These are phyloP conservation scores for Octomys mimax DNA, from an alignment of 2,797 vertebrate species.

Conservation along the genomic window DNA sequence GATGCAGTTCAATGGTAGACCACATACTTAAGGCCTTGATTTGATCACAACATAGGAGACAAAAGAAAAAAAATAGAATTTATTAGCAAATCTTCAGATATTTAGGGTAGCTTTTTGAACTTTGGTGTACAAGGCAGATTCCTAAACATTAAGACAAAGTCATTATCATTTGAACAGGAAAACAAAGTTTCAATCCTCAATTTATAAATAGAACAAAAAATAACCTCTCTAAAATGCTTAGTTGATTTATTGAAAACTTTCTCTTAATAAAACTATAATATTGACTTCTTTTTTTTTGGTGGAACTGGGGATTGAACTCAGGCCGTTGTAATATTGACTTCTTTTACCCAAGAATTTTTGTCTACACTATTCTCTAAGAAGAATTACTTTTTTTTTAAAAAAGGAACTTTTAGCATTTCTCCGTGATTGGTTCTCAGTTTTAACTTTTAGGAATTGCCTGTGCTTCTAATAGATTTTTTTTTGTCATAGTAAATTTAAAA, in stretches of 20 bases:
- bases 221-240: constrained; percentile 12
- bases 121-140: neutral
- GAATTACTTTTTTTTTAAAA: neutral
- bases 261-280: constrained; percentile 20
- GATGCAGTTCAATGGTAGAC: neutral
- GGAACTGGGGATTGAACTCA: too few relatives aligned
- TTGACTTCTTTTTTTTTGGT: constrained; percentile 25
- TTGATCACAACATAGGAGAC: neutral
- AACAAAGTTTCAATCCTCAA: neutral
- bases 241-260: neutral
- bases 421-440: constrained; percentile 51
- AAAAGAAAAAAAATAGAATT: neutral
- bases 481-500: neutral
- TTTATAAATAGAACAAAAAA: constrained; percentile 23
- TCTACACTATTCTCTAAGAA: neutral
- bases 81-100: constrained; percentile 19
- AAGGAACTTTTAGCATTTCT: neutral
- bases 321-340: neutral
- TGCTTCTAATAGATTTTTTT: constrained; percentile 35
- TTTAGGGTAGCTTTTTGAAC: constrained; percentile 3
- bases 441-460: constrained; percentile 43
- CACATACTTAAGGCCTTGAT: neutral
- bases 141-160: constrained; percentile 11
- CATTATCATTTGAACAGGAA: neutral
- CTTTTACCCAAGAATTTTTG: constrained; percentile 25